Base-by-base conservation (phyloP, 2,797 vertebrate species). In the Spinus pinus region DNA sequence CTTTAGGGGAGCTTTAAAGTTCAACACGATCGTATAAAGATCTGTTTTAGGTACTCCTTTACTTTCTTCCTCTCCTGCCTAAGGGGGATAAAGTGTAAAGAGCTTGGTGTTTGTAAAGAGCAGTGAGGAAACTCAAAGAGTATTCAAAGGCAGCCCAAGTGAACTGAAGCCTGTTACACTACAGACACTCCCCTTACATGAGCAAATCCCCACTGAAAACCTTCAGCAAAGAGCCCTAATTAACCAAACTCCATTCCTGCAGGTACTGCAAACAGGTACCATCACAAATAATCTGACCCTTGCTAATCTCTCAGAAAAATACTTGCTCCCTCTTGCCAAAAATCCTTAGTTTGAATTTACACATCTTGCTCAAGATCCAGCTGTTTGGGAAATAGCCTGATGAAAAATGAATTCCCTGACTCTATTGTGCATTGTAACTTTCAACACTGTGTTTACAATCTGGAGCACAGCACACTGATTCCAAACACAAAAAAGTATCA, bases 401-500 rank as follows among this genome's bases (percentile, higher is more conserved):
- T 78, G 23, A 56, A 67, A 86, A 83, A 73, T 37, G 0, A 51
- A 54, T 83, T 78, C 37, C 37, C 44, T 47, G 16, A 62, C 56
- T 81, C 64, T 37, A 7, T 11, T 41, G 4, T 31, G 25, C 10
- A 42, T 18, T 54, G 12, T 12, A 77, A 39, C 5, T 50, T 75
- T 30, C 21, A 81, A 11, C 14, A 77, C 14, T 7, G 39, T 12
- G 2, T 72, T 61, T 57, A 30, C 9, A 12, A 64, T 41, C 25
- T 83, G 15, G 56, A 51, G 35, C 66, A 72, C 0, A 54, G 27
- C 28, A 85, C 10, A 9, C 4, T 0, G 0, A 83, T 81, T 60
- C 22, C 15, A 80, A 81, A 56, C 2, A 8, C 27, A 6, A 70
- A 49, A 27, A 77, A 9, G 11, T 6, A 33, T 2, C 0, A 0